Conservation (phyloP, 2,113 vertebrate species). For the Todiramphus saurophagus region DNA sequence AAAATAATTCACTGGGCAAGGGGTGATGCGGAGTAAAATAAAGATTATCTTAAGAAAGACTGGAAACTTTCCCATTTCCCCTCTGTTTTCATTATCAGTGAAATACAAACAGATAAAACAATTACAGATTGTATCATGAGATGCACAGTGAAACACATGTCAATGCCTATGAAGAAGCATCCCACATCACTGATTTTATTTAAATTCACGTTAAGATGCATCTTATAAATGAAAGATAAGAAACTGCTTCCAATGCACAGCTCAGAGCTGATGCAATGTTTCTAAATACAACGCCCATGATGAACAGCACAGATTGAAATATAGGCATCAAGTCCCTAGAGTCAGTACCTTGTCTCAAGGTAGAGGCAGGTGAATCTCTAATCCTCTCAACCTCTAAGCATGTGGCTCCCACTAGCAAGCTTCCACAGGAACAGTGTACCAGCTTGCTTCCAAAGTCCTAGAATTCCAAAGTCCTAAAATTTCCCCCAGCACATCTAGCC, state of each 20-base stretch:
- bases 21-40: background rate
- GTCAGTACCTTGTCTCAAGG: background rate
- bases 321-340: background rate
- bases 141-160: background rate
- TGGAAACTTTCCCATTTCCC: background rate
- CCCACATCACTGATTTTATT: background rate
- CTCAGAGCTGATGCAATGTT: background rate
- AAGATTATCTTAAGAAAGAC: background rate
- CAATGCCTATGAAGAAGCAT: background rate
- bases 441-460: background rate
- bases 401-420: background rate
- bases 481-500: background rate
- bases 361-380: background rate
- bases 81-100: background rate
- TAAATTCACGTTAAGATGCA: background rate
- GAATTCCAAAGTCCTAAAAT: too few species aligned
- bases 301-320: background rate
- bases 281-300: background rate
- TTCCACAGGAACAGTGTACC: background rate
- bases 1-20: background rate
- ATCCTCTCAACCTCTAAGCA: background rate
- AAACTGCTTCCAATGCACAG: background rate
- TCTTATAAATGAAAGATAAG: background rate
- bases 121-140: fast-evolving
- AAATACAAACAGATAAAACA: background rate